A percentile compares a stretch with the other conserved stretches of the same genome.
phyloP scores from a whole-genome alignment of 2,113 vertebrate genomes.

The Oncorhynchus keta region DNA sequence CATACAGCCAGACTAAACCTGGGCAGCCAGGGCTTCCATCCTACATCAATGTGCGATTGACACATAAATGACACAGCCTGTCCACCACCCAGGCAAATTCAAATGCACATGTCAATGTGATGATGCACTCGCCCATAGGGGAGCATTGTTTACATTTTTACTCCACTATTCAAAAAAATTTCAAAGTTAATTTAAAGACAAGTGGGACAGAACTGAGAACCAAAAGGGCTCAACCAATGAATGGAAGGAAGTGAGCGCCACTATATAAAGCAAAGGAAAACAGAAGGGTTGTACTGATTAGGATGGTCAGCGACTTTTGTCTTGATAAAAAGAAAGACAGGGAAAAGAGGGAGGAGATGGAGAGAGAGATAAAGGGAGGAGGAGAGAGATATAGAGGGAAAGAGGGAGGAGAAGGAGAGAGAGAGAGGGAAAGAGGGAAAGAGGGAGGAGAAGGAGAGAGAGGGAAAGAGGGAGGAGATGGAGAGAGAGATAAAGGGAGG shows the following conservation, averaged over 20 bases:
- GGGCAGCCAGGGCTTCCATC: slow-evolving; percentile 78
- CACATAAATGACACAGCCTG: slow-evolving; percentile 98
- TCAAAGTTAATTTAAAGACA: slow-evolving; percentile 81
- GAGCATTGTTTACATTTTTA: slow-evolving; percentile 87
- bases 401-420: too few relatives aligned
- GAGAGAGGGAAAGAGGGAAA: too few relatives aligned
- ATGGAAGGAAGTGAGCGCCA: slow-evolving; percentile 21
- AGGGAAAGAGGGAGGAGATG: background rate
- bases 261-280: slow-evolving; percentile 18
- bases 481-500: background rate
- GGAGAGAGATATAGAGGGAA: too few relatives aligned
- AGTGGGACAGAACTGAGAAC: slow-evolving; percentile 83
- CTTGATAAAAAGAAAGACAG: slow-evolving; percentile 22
- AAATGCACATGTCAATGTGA: slow-evolving; percentile 99
- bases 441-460: too few relatives aligned
- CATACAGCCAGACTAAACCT: slow-evolving; percentile 49
- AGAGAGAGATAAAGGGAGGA: background rate
- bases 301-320: slow-evolving; percentile 56
- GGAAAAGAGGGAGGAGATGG: background rate
- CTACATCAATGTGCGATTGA: slow-evolving; percentile 88
- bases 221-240: slow-evolving; percentile 64
- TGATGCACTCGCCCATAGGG: slow-evolving; percentile 99
- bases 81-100: slow-evolving; percentile 98
- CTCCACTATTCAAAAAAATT: too few relatives aligned
- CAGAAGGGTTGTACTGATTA: slow-evolving; percentile 24